Evolutionary conservation across 1,140 invertebrate genomes (phyloP), one percentile per base, ranked within the genome.

Genomic region (Pachyrhynchus sulphureomaculatus): DNA sequence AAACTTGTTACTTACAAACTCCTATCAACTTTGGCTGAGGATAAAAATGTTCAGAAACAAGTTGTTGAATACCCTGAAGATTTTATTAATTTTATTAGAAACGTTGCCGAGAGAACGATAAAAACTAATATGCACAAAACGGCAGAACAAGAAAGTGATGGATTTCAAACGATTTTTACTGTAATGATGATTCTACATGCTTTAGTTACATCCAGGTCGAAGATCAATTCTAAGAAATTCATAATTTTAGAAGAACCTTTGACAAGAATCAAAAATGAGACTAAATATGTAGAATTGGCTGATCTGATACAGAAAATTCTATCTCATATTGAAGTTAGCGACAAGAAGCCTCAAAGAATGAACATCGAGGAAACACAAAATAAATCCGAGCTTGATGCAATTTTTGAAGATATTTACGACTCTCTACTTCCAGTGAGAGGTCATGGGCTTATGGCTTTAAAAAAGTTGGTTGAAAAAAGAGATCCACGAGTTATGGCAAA

Each of bases 361-460:
- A 2, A 18, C 24, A 65, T 57, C 67, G 42, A 33, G 73, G 70
- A 74, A 44, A 47, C 72, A 6, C 26, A 29, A 6, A 29, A 10
- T 32, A 70, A 79, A 29, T 80, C 76, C 39, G 74, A 79, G 54
- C 86, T 84, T 72, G 80, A 85, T 44, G 78, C 84, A 70, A 87
- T 87, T 1, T 68, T 93, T 13, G 71, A 80, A 37, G 85, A 92
- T 78, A 75, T 89, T 4, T 82, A 82, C 68, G 87, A 92, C 79
- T 79, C 84, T n/a, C 73, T 90, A 36, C 72, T 94, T n/a, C 91
- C 91, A 5, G 82, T 90, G 0, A 81, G 86, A 72, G 91, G 87
- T 15, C 91, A 95, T 79, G 92, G 86, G 6, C 74, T 94, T 17
- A 84, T 93, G 55, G 75, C 81, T 47, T 73, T 95, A 8, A 85